Evolutionary conservation across 2,113 vertebrate genomes (phyloP).

Genomic region (Ophiodon elongatus): DNA sequence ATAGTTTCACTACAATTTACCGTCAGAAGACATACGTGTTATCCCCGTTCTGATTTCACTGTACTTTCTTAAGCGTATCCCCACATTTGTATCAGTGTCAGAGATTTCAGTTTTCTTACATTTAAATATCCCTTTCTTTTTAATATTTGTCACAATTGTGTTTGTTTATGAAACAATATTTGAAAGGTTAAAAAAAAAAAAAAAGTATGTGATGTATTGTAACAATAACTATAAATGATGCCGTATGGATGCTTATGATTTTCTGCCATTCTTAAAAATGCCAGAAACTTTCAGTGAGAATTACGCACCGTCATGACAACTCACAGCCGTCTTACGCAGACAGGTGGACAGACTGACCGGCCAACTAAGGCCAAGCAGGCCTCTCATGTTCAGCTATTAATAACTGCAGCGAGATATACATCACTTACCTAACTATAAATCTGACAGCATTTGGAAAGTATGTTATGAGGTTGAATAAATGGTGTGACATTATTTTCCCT

Average conservation of each 20-base stretch:
- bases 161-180: background rate
- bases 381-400: conserved; percentile 77
- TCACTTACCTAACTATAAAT: conserved; percentile 54
- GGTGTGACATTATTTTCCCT: conserved; percentile 14
- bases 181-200: no score
- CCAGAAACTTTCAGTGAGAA: background rate
- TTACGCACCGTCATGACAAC: background rate
- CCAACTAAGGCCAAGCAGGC: conserved; percentile 40
- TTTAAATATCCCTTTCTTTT: background rate
- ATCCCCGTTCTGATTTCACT: background rate
- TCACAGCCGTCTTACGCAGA: conserved; percentile 14
- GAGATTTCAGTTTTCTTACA: background rate
- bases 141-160: background rate
- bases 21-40: background rate
- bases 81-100: no score
- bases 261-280: background rate
- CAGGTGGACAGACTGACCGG: conserved; percentile 18
- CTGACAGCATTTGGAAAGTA: conserved; percentile 30
- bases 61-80: conserved; percentile 9
- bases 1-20: conserved; percentile 16
- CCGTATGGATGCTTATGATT: background rate
- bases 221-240: background rate
- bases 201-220: background rate
- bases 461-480: conserved; percentile 7
- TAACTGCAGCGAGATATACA: conserved; percentile 64